These are phyloP conservation scores for Oedothorax gibbosus DNA, from an alignment of 1,140 invertebrate genomes.

Conservation along the genomic window DNA sequence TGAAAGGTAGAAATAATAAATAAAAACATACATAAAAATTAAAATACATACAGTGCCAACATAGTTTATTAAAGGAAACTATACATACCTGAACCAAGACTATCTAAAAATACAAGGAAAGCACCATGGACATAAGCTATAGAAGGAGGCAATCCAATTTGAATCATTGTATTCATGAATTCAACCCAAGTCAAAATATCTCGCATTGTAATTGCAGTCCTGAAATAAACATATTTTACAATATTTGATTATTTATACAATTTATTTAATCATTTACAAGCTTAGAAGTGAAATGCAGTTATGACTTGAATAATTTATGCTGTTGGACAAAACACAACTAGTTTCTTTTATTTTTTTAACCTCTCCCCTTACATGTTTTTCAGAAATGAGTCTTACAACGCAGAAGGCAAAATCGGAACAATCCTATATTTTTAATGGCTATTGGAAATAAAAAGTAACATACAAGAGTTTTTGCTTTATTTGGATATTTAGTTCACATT, in stretches of 20 bases:
- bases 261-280: no score
- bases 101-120: conserved; percentile 90
- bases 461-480: no score
- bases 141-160: conserved; percentile 61
- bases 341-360: no score
- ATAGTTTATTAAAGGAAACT: background rate
- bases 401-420: no score
- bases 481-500: no score
- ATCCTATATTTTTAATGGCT: no score
- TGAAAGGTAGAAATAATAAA: background rate
- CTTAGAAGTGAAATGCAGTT: no score
- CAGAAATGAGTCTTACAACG: no score
- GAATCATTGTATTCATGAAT: conserved; percentile 78
- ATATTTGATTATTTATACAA: background rate
- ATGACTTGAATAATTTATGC: no score
- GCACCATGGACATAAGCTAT: conserved; percentile 89
- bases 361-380: no score
- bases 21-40: background rate
- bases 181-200: conserved; percentile 93
- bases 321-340: no score
- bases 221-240: conserved; percentile 67
- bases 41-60: background rate
- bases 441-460: no score
- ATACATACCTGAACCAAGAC: conserved; percentile 75
- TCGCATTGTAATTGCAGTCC: conserved; percentile 80